Evolutionary conservation across 2,888 invertebrate genomes (phyloP).

Genomic region (Aleiodes leptofemur): DNA sequence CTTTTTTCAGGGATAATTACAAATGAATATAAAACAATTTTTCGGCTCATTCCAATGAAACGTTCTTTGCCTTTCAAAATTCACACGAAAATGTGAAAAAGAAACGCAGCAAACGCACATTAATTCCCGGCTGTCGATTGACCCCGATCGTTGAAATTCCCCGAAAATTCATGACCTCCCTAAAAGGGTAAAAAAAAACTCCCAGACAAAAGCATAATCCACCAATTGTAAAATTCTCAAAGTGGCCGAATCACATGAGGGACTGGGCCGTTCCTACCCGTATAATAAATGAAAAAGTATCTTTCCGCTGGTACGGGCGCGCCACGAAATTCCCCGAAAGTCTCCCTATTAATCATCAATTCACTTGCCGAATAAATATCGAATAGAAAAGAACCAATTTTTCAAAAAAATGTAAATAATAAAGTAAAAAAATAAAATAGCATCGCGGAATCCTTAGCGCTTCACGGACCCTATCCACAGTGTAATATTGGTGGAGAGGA

Average conservation of each 20-base stretch:
- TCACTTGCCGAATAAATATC: constrained; percentile 12
- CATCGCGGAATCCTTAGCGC: constrained; percentile 65
- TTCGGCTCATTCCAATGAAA: too few relatives aligned
- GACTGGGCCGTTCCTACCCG: constrained; percentile 16
- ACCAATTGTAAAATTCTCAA: constrained; percentile 36
- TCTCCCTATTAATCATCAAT: constrained; percentile 20
- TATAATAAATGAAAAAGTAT: constrained; percentile 33
- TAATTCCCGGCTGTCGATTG: constrained; percentile 20
- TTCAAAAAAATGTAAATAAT: not conserved
- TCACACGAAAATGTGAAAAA: constrained; percentile 39
- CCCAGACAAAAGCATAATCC: constrained; percentile 18
- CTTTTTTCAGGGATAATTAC: not conserved
- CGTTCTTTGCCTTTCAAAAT: not conserved
- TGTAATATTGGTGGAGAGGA: constrained; percentile 63
- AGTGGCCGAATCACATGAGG: constrained; percentile 44
- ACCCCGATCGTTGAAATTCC: not conserved
- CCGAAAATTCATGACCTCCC: not conserved
- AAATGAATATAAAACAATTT: constrained; percentile 10
- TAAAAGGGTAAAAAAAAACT: constrained; percentile 17
- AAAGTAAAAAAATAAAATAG: constrained; percentile 15
- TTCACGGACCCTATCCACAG: constrained; percentile 50
- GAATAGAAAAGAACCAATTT: not conserved
- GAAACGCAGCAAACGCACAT: constrained; percentile 8
- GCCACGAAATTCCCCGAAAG: constrained; percentile 1
- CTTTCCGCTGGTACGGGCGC: constrained; percentile 16